phyloP scores from a whole-genome alignment of 2,113 vertebrate species.

The Chloropsis hardwickii region DNA sequence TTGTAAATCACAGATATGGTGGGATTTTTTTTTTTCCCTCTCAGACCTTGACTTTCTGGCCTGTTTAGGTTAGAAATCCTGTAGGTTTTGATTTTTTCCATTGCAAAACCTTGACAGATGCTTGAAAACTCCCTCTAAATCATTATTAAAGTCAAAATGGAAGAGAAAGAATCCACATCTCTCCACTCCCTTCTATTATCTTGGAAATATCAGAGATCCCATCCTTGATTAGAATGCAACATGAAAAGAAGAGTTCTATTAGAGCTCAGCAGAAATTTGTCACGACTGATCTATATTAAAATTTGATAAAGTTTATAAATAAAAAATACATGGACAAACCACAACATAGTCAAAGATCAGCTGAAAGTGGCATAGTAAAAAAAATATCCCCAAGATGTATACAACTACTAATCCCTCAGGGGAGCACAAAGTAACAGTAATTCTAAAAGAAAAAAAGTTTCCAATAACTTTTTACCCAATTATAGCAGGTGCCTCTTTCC shows the following conservation, averaged over 20 bases:
- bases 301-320: background rate
- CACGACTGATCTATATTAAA: background rate
- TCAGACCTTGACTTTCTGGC: background rate
- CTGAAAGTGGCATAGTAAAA: background rate
- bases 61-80: background rate
- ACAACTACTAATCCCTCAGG: background rate
- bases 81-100: background rate
- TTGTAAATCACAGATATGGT: background rate
- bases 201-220: background rate
- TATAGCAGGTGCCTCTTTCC: slow-evolving; percentile 23
- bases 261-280: background rate
- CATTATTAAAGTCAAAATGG: background rate
- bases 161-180: background rate
- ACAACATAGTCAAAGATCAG: background rate
- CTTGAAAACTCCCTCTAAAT: background rate
- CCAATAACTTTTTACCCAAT: background rate
- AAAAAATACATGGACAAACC: background rate
- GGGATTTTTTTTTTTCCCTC: background rate
- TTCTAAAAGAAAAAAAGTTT: slow-evolving; percentile 20
- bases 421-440: background rate
- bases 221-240: background rate
- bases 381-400: background rate
- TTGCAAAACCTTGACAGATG: background rate
- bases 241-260: background rate
- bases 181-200: background rate